Conservation (phyloP, 2,888 invertebrate species). For the Watsonalla binaria region DNA sequence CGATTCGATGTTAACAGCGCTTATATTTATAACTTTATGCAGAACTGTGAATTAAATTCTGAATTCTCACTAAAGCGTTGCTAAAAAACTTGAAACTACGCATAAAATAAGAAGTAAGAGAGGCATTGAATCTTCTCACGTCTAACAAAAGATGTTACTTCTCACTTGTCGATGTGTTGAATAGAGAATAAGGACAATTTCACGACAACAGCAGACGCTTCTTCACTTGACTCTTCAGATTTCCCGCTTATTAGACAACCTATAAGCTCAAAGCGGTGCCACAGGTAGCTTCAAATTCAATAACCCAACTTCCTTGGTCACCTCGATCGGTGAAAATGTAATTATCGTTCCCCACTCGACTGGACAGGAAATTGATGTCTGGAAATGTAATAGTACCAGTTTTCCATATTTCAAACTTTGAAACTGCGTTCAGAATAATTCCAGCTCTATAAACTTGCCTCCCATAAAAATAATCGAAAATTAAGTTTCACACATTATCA, state of each 20-base stretch:
- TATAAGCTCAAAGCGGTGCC: slow-evolving; percentile 21
- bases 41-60: no score
- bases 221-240: slow-evolving; percentile 42
- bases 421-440: no score
- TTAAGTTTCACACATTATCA: slow-evolving; percentile 23
- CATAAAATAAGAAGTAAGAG: no score
- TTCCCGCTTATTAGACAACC: slow-evolving; percentile 43
- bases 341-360: slow-evolving; percentile 34
- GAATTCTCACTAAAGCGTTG: no score
- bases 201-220: slow-evolving; percentile 33
- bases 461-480: no score
- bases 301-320: slow-evolving; percentile 21
- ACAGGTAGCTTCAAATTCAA: slow-evolving; percentile 31
- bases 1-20: slow-evolving; percentile 7
- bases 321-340: slow-evolving; percentile 33
- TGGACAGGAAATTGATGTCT: slow-evolving; percentile 60
- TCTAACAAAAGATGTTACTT: no score
- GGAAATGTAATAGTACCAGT: slow-evolving; percentile 23
- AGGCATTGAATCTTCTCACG: no score
- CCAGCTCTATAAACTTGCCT: background rate
- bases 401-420: slow-evolving; percentile 15
- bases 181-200: background rate
- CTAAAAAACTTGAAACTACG: no score
- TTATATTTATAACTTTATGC: background rate
- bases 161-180: no score